Evolutionary conservation across 2,888 invertebrate species (phyloP), one percentile per base, ranked within the genome.

Genomic region (Sarcophaga variegata): DNA sequence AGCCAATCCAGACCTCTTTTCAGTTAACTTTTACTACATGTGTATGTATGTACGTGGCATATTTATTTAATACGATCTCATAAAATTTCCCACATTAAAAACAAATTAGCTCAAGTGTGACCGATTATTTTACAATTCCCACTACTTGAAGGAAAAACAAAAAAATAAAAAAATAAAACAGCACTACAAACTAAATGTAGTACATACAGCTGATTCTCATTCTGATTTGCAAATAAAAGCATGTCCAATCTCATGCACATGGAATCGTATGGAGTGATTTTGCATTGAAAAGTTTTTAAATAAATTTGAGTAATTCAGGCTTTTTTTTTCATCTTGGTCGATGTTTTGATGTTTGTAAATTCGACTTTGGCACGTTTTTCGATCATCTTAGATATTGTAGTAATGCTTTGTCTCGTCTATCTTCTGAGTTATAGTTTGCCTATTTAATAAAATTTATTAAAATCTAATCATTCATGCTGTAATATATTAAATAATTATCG

Each of bases 101-200:
- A 91, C 90, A 92, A 90, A 90, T 90, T 91, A 91, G 91, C 89
- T 91, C 92, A 92, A 91, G 91, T 92, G 92, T 92, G 92, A 92
- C 92, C 91, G 90, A 92, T 91, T 91, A 92, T 91, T 91, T 90
- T 90, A 89, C 91, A 82, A 84, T 89, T 89, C 89, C 88, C 89
- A 89, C 89, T 87, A 47, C 17, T 54, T 1, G 12, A 12, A 54
- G 10, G 12, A 17, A 14, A 37, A 37, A 37, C 1, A 37, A 37
- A 37, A 37, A 6, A 37, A 37, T 6, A 37, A 37, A 37, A 37
- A 6, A 6, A 10, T 37, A 10, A 37, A 37, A 6, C 6, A 27
- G 27, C 27, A 27, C 27, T 27, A 37, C 6, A 37, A 37, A 37
- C 6, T 6, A 37, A 37, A 37, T 8, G 37, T 37, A 37, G 37